Evolutionary conservation across 2,113 vertebrate genomes (phyloP).

Genomic region (Circaetus gallicus): DNA sequence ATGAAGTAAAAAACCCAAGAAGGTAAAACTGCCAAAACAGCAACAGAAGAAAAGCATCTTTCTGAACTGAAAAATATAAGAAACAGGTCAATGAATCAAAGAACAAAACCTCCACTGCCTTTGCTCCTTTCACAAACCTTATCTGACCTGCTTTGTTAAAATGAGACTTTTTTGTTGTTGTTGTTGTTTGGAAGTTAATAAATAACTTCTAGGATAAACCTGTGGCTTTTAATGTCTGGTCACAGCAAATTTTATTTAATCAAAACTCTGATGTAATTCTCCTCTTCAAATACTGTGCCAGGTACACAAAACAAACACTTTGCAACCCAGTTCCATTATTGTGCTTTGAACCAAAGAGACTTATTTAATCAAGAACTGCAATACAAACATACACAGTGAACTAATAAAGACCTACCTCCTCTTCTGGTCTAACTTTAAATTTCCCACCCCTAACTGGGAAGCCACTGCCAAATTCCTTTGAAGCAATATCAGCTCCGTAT

Average conservation of each 20-base stretch:
- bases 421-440: constrained; percentile 86
- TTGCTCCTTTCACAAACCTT: background rate
- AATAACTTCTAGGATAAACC: background rate
- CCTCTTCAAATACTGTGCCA: background rate
- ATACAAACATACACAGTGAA: background rate
- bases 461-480: constrained; percentile 97
- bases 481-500: constrained; percentile 96
- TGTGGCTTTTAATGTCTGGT: background rate
- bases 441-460: constrained; percentile 92
- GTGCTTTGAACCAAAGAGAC: background rate
- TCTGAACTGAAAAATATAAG: background rate
- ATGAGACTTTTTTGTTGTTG: background rate
- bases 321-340: background rate
- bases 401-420: constrained; percentile 79
- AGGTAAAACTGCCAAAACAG: background rate
- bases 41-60: background rate
- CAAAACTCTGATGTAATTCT: background rate
- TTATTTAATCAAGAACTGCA: background rate
- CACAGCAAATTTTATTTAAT: background rate
- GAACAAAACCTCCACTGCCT: background rate
- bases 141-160: background rate
- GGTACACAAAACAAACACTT: background rate
- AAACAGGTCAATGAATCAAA: background rate
- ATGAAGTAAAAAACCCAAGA: background rate
- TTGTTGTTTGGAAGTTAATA: background rate